Percentiles rank a stretch among this genome's conserved stretches.
Evolutionary conservation across 2,888 invertebrate species (phyloP).

Genomic region (Ellobium chinense): DNA sequence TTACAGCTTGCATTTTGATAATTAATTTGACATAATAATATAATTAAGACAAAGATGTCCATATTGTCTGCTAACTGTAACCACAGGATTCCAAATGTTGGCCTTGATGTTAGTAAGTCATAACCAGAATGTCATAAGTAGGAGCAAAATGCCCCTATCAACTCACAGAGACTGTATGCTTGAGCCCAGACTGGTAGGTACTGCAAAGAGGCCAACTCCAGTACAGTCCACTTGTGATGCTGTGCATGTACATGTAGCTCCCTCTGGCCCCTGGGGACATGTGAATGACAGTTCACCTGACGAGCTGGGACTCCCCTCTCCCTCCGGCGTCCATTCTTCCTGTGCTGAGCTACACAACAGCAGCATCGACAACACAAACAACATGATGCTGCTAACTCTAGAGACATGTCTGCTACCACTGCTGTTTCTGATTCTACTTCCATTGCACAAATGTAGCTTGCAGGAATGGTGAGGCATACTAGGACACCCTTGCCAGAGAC

Average conservation of each 20-base stretch:
- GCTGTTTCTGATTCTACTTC: constrained; percentile 9
- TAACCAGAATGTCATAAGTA: too few species aligned
- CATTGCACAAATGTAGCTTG: background rate
- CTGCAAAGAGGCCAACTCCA: background rate
- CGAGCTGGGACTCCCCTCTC: background rate
- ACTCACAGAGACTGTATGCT: constrained; percentile 36
- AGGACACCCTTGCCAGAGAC: background rate
- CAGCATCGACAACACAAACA: constrained; percentile 1
- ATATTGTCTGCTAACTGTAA: too few species aligned
- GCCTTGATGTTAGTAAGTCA: too few species aligned
- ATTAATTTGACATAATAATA: too few species aligned
- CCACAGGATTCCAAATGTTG: too few species aligned
- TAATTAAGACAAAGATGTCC: too few species aligned
- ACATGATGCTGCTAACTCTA: background rate
- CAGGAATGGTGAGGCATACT: constrained; percentile 4
- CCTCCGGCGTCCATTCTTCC: background rate
- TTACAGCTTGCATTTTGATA: too few species aligned
- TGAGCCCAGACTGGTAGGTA: constrained; percentile 4
- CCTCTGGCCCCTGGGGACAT: constrained; percentile 2
- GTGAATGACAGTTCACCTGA: constrained; percentile 1
- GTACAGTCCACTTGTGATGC: constrained; percentile 5
- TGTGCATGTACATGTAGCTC: constrained; percentile 7
- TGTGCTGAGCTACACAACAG: background rate
- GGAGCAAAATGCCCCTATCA: background rate
- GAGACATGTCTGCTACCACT: background rate